A percentile compares a stretch with the other conserved stretches of the same genome.
These are phyloP conservation scores for Pararge aegeria DNA, from an alignment of 1,140 invertebrate genomes.

Conservation along the genomic window DNA sequence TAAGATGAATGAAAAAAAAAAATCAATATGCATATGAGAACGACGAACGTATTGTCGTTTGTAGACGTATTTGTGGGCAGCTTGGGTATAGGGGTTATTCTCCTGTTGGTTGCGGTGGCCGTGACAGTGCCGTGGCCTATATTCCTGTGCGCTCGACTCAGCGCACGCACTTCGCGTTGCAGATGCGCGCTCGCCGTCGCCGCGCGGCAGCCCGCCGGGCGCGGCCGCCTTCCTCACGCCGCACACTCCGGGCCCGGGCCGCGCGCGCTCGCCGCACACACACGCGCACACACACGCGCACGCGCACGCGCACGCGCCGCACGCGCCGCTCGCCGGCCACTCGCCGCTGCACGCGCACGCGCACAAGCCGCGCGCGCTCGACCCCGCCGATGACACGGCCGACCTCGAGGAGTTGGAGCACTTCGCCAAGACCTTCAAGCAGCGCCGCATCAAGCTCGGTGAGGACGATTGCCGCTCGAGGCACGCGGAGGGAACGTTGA, in stretches of 20 bases:
- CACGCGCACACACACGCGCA: slow-evolving; percentile 69
- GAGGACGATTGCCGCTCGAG: slow-evolving; percentile 7
- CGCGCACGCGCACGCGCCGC: slow-evolving; percentile 51
- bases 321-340: slow-evolving; percentile 68
- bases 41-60: neutral
- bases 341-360: slow-evolving; percentile 81
- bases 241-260: slow-evolving; percentile 52
- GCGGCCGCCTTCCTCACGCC: slow-evolving; percentile 66
- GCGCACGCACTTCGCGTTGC: no score
- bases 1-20: no score
- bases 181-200: slow-evolving; percentile 77
- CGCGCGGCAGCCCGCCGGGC: slow-evolving; percentile 79
- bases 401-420: slow-evolving; percentile 97
- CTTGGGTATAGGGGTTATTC: no score
- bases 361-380: slow-evolving; percentile 81
- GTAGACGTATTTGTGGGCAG: no score
- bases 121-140: no score
- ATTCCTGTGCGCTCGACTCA: no score
- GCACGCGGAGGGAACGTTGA: no score
- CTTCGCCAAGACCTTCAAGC: slow-evolving; percentile 98
- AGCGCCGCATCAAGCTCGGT: slow-evolving; percentile 93
- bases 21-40: no score
- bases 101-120: no score
- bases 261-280: slow-evolving; percentile 64
- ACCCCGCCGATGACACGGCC: slow-evolving; percentile 94